Conservation (phyloP, 2,113 vertebrate genomes). For the Tragelaphus buxtoni region DNA sequence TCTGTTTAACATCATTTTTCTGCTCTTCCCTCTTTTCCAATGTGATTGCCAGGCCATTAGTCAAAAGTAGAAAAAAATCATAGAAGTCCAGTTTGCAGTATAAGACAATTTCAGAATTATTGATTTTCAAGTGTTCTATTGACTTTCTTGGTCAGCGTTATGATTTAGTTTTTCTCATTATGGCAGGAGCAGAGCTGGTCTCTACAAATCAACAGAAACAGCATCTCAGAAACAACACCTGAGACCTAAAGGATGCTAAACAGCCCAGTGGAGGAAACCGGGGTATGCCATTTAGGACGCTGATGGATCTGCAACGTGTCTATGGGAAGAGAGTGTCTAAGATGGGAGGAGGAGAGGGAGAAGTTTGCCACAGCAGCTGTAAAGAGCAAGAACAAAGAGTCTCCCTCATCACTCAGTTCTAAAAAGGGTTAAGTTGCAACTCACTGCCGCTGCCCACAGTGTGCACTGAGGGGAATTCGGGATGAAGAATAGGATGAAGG, state of each 20-base stretch:
- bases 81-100: neutral
- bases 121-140: conserved; percentile 18
- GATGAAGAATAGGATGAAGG: neutral
- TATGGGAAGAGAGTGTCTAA: neutral
- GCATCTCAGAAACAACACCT: neutral
- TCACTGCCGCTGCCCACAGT: neutral
- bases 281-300: neutral
- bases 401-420: neutral
- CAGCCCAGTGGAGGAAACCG: neutral
- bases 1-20: neutral
- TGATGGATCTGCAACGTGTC: neutral
- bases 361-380: neutral
- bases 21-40: neutral
- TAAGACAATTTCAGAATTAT: neutral
- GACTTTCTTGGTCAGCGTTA: neutral
- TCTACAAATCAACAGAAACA: conserved; percentile 6
- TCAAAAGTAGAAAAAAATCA: conserved; percentile 36
- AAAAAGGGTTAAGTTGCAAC: neutral
- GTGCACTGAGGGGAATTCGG: neutral
- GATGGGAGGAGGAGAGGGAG: neutral
- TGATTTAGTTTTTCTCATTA: conserved; percentile 17
- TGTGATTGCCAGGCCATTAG: neutral
- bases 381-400: neutral
- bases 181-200: neutral
- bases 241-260: neutral